Base-by-base conservation (phyloP, 2,113 vertebrate genomes). In the Corythornis madagascariensis region DNA sequence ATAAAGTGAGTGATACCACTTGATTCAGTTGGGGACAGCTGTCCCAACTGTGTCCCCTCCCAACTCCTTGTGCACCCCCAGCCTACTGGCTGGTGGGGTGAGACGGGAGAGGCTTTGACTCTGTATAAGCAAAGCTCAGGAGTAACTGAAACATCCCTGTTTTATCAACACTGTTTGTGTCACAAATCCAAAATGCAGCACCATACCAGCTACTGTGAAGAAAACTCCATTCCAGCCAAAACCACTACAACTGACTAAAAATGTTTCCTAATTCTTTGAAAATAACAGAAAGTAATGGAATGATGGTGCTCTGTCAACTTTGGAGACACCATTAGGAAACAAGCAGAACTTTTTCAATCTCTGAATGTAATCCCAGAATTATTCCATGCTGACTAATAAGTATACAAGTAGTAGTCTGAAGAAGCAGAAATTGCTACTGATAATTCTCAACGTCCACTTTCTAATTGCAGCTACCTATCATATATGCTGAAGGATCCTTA, bases 61-160 rank as follows among this genome's bases (percentile, higher is more conserved):
- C 40, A 43, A 0, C 11, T 76, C 42, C 38, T 28, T 26, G 9
- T 43, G 21, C 18, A 35, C 18, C 7, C 21, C 33, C 15, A 59
- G 50, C 10, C 15, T 60, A 6, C 21, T 40, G 10, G 4, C 14
- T 52, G 28, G 3, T 42, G 17, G 12, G 14, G 31, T 16, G 7
- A 10, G 5, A 22, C 7, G 72, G 14, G 40, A 45, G 77, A 45
- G 31, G 15, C 11, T 31, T n/a, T 50, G 13, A 12, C 0, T 0
- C 5, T 31, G 33, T 40, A 6, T 33, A 17, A 72, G 24, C 9
- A 7, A 59, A 45, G 15, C 15, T 52, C 35, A 47, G 15, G 9
- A 59, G 24, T 21, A 3, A 5, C 15, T 13, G 47, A 83, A 67
- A 14, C 3, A 19, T 35, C 17, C 2, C 1, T n/a, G 16, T 52